Conservation (phyloP, 2,113 vertebrate species). For the Pelusios castaneus region DNA sequence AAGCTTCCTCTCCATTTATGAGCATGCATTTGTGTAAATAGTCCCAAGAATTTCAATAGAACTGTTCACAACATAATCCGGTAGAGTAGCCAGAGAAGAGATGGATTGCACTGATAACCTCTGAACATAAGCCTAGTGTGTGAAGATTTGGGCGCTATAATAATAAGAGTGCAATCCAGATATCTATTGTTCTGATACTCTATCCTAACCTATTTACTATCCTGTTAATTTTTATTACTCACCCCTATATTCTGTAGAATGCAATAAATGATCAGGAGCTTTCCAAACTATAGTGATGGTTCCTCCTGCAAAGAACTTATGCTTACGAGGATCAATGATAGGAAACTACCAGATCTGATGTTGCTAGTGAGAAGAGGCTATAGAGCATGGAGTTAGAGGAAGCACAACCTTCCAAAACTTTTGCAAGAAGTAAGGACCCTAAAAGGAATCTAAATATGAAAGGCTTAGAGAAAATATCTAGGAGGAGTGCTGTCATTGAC, state of each 20-base stretch:
- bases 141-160: too few relatives aligned
- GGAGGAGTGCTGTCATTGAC: fast-evolving
- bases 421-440: fast-evolving
- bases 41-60: background rate
- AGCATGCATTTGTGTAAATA: background rate
- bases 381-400: background rate
- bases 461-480: background rate
- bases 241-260: too few relatives aligned
- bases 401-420: background rate
- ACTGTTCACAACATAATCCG: background rate
- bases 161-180: too few relatives aligned
- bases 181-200: too few relatives aligned
- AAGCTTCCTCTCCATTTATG: too few relatives aligned
- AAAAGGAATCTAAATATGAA: background rate
- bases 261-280: background rate
- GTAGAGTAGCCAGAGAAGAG: background rate
- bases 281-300: fast-evolving
- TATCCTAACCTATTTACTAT: too few relatives aligned
- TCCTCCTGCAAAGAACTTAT: too few relatives aligned
- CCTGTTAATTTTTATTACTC: too few relatives aligned
- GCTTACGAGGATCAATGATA: background rate
- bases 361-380: background rate
- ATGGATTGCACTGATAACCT: background rate
- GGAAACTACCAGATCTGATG: background rate
- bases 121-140: background rate